Conservation (phyloP, 2,797 vertebrate species). For the Ctenochaetus hawaiiensis region DNA sequence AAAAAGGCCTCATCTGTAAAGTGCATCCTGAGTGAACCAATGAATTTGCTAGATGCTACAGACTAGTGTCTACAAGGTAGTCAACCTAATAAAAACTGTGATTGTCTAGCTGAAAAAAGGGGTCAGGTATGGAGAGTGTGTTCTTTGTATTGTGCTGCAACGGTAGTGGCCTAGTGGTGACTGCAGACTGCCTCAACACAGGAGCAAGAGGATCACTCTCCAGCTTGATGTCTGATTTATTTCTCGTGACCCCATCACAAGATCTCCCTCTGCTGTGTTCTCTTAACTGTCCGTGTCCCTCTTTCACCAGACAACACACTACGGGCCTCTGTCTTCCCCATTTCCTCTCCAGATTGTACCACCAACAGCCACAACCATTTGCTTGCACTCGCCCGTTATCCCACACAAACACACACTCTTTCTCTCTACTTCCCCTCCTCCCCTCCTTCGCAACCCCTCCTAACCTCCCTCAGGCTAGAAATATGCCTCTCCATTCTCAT, state of each 20-base stretch:
- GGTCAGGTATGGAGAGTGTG: constrained; percentile 38
- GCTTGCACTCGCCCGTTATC: constrained; percentile 57
- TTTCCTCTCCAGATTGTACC: constrained; percentile 55
- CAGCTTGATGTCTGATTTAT: constrained; percentile 81
- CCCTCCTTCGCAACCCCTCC: constrained; percentile 54
- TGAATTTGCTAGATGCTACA: constrained; percentile 17
- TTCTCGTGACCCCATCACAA: constrained; percentile 84
- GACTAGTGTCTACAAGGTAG: constrained; percentile 4
- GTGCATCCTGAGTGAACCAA: constrained; percentile 12
- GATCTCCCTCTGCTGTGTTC: constrained; percentile 73
- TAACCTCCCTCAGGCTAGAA: constrained; percentile 66
- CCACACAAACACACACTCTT: constrained; percentile 25
- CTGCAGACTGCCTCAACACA: constrained; percentile 44
- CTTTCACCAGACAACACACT: constrained; percentile 78
- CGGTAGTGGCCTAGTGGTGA: constrained; percentile 35
- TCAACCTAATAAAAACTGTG: constrained; percentile 16
- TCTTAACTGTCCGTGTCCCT: constrained; percentile 69
- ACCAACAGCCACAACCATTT: constrained; percentile 60
- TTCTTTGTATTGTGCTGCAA: constrained; percentile 40
- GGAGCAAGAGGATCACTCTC: constrained; percentile 65
- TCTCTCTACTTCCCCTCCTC: constrained; percentile 10
- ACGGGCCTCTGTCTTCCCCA: constrained; percentile 71
- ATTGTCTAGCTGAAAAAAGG: constrained; percentile 31
- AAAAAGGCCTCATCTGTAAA: constrained; percentile 14
- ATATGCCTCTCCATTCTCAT: constrained; percentile 76